A percentile compares a stretch with the other conserved stretches of the same genome.
Conservation (phyloP, 2,113 vertebrate genomes). For the Plotosus lineatus region DNA sequence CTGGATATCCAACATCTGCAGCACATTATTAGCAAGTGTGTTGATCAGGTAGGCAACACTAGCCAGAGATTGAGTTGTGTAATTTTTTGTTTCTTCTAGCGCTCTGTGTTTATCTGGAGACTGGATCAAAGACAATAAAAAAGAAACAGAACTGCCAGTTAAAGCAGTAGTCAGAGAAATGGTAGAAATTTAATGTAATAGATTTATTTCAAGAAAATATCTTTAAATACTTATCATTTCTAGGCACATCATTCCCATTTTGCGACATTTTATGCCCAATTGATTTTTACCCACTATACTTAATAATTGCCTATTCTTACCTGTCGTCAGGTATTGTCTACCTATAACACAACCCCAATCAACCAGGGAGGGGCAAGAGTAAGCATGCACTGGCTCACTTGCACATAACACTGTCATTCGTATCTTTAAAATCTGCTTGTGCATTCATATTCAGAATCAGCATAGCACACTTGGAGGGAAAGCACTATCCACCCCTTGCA, state of each 20-base stretch:
- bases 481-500: too few relatives aligned
- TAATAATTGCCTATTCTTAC: too few relatives aligned
- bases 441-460: too few relatives aligned
- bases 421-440: too few relatives aligned
- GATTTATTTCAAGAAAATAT: not conserved
- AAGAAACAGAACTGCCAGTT: not conserved
- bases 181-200: not conserved
- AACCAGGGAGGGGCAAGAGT: too few relatives aligned
- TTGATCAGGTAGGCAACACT: conserved; percentile 92
- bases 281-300: too few relatives aligned
- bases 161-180: not conserved
- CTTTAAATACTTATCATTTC: not conserved
- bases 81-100: conserved; percentile 90
- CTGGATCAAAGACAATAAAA: conserved; percentile 58
- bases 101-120: conserved; percentile 84
- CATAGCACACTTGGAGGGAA: too few relatives aligned
- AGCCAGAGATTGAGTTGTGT: conserved; percentile 88
- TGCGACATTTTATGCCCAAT: not conserved
- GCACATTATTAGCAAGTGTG: conserved; percentile 90
- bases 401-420: too few relatives aligned
- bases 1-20: conserved; percentile 90
- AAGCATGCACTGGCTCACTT: too few relatives aligned
- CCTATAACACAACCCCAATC: too few relatives aligned
- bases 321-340: too few relatives aligned
- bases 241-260: not conserved